Base-by-base conservation (phyloP, 2,113 vertebrate genomes). In the Urocolius indicus region DNA sequence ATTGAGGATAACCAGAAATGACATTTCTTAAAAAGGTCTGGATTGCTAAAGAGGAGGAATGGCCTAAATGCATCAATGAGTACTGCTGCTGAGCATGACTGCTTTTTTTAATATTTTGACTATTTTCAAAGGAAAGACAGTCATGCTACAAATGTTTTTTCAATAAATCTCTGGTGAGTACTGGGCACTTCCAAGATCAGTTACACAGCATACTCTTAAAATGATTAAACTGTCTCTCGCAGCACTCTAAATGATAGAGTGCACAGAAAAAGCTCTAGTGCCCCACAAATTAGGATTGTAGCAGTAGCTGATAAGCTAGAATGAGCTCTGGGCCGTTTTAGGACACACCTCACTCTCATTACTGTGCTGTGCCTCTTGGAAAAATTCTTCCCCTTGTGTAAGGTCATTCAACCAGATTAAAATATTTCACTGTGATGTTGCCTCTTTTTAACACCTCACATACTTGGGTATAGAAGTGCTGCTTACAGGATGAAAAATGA, bases 21-120 rank as follows among this genome's bases (percentile, higher is more conserved):
- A 97, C 96, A 97, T 98, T 98, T 97, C 84, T 95, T 88, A 88
- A 97, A 98, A 98, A 98, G 94, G 93, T 97, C 97, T 97, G 76
- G 72, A 94, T 95, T 92, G 91, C 93, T 96, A 95, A 98, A 96
- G 92, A 96, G 80, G 62, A 96, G 83, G 45, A 95, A 94, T 90
- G 82, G 61, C 87, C 93, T 98, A 97, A 98, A 90, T 97, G 83
- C 83, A 95, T 97, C 87, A 92, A 11, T 95, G 90, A 90, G 71
- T 96, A 96, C 67, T 93, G 65, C 63, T 95, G 82, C 77, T 94
- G 92, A 97, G 96, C 95, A 95, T 90, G 96, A 96, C 92, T 96
- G 94, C 84, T 65, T 96, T 95, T 96, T 97, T 95, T 72, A 93
- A 97, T 96, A 98, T 97, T 97, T 94, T 96, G 52, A 85, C 51